Conservation (phyloP, 2,113 vertebrate genomes). For the Notothenia coriiceps region DNA sequence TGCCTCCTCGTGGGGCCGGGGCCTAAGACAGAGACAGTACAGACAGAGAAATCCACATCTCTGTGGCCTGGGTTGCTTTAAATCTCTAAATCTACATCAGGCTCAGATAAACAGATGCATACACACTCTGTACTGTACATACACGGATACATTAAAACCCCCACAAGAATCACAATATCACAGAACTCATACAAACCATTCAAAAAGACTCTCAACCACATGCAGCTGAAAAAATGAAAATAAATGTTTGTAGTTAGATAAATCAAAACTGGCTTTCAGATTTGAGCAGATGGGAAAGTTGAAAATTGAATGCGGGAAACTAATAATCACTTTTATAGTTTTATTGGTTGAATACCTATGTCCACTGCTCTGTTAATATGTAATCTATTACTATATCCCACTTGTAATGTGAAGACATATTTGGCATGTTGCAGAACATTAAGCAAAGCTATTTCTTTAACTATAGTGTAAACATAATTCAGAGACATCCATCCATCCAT, state of each 20-base stretch:
- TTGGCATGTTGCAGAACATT: slow-evolving; percentile 10
- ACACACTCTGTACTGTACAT: slow-evolving; percentile 10
- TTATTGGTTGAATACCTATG: slow-evolving; percentile 30
- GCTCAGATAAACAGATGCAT: slow-evolving; percentile 58
- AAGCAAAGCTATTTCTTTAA: neutral
- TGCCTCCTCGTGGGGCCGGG: too few relatives aligned
- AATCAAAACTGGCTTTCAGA: slow-evolving; percentile 70
- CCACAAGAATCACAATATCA: slow-evolving; percentile 21
- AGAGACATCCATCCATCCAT: too few relatives aligned
- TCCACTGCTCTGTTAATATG: slow-evolving; percentile 15
- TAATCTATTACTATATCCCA: slow-evolving; percentile 8
- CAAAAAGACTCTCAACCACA: slow-evolving; percentile 46
- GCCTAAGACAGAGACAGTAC: slow-evolving; percentile 35
- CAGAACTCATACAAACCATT: slow-evolving; percentile 17
- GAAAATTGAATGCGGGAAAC: slow-evolving; percentile 37
- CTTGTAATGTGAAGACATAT: slow-evolving; percentile 5
- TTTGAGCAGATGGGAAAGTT: slow-evolving; percentile 48
- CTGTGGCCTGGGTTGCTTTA: slow-evolving; percentile 69
- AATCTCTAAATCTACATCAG: slow-evolving; percentile 76
- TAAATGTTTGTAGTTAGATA: slow-evolving; percentile 49
- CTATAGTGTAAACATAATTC: slow-evolving; percentile 31
- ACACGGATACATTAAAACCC: slow-evolving; percentile 18
- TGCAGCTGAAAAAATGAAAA: slow-evolving; percentile 5
- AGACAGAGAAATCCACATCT: slow-evolving; percentile 42
- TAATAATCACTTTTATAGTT: slow-evolving; percentile 19